These are phyloP conservation scores for Antheraea yamamai DNA, from an alignment of 2,888 invertebrate genomes.

Conservation along the genomic window DNA sequence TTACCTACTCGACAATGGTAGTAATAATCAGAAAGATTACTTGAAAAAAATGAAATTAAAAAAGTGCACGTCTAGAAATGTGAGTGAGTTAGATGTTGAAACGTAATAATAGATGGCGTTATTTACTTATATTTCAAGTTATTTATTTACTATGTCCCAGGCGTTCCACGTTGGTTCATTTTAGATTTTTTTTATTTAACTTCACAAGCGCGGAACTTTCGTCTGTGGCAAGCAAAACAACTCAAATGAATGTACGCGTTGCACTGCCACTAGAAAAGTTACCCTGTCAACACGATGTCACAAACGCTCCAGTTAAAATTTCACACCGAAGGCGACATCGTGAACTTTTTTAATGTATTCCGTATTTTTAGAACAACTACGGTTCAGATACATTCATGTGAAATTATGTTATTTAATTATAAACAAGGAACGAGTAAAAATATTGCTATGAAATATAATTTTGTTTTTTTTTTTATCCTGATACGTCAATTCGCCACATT, in stretches of 20 bases:
- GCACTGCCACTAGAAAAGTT: constrained; percentile 13
- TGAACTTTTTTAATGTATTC: constrained; percentile 13
- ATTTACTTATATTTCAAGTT: too few species aligned
- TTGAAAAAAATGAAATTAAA: too few species aligned
- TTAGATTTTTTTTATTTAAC: background rate
- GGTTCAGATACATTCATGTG: background rate
- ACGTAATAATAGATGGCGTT: too few species aligned
- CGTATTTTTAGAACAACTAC: constrained; percentile 4
- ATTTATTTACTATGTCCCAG: too few species aligned
- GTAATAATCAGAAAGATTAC: too few species aligned
- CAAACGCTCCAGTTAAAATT: constrained; percentile 14
- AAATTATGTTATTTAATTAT: background rate
- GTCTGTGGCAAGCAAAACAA: constrained; percentile 5
- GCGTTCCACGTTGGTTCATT: too few species aligned
- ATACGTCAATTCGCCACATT: background rate
- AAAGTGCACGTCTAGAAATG: too few species aligned
- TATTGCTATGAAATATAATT: too few species aligned
- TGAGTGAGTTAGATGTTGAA: too few species aligned
- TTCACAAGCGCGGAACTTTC: background rate
- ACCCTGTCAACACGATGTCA: constrained; percentile 7
- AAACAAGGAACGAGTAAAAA: background rate
- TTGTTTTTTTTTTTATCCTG: background rate
- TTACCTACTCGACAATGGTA: too few species aligned
- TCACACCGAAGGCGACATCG: constrained; percentile 10
- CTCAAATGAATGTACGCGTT: constrained; percentile 9